Conservation (phyloP, 2,797 vertebrate genomes). For the Eptatretus atami region DNA sequence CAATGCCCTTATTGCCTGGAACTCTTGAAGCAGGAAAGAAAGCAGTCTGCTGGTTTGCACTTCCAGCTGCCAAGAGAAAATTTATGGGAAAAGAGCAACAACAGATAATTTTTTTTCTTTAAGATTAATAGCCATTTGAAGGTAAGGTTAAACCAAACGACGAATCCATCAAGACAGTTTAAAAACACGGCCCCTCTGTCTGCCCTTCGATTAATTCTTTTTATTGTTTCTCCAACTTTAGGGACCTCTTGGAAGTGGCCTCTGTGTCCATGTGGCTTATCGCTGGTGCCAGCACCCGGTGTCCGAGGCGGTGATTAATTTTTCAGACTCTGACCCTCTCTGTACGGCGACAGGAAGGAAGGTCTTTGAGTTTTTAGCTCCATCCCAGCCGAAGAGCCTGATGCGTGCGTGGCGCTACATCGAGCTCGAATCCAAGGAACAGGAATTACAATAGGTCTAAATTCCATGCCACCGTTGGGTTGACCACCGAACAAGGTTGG, state of each 20-base stretch:
- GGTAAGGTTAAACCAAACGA: not conserved
- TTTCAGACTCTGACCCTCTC: not conserved
- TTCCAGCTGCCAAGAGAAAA: too few relatives aligned
- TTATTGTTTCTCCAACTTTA: conserved; percentile 1
- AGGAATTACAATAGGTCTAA: too few relatives aligned
- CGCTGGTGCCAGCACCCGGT: conserved; percentile 4
- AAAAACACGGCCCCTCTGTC: conserved; percentile 1
- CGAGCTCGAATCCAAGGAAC: too few relatives aligned
- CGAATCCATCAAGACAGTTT: not conserved
- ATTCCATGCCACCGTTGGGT: too few relatives aligned
- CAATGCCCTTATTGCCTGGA: too few relatives aligned
- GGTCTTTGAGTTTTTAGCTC: too few relatives aligned
- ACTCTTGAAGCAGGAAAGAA: too few relatives aligned
- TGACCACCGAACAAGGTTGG: too few relatives aligned
- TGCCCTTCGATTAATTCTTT: conserved; percentile 3
- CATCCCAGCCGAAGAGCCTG: too few relatives aligned
- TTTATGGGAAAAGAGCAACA: conserved; percentile 5
- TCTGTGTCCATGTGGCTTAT: conserved; percentile 5
- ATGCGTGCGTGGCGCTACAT: too few relatives aligned
- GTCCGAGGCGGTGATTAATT: not conserved
- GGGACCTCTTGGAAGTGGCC: not conserved
- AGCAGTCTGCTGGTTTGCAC: too few relatives aligned
- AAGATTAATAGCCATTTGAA: conserved; percentile 5
- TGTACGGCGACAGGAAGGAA: too few relatives aligned
- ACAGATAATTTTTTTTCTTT: conserved; percentile 5